Evolutionary conservation across 2,113 vertebrate genomes (phyloP).

Genomic region (Artemisiospiza belli): DNA sequence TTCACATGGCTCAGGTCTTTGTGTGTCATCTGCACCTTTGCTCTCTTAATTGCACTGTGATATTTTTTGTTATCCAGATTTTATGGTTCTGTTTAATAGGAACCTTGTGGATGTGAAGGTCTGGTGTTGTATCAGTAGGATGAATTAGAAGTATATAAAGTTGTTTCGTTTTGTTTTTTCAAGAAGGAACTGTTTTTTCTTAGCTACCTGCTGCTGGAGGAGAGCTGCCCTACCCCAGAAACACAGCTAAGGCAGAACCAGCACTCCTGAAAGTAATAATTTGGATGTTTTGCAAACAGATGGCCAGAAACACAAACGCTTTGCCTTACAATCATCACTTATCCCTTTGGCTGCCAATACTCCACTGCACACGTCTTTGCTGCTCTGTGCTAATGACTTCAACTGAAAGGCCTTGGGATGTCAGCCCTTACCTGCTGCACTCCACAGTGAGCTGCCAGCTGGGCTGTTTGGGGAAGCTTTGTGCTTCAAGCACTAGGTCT

Average conservation of each 20-base stretch:
- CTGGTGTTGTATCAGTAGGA: not conserved
- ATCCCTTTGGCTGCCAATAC: conserved; percentile 47
- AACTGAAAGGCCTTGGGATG: conserved; percentile 29
- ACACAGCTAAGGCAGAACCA: not conserved
- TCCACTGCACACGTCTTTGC: not conserved
- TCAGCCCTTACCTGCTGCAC: conserved; percentile 37
- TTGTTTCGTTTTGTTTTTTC: not conserved
- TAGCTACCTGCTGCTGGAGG: not conserved
- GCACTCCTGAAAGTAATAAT: conserved; percentile 34
- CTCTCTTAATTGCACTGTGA: not conserved
- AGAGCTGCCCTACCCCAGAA: not conserved
- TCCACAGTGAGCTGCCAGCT: not conserved
- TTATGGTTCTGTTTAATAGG: not conserved
- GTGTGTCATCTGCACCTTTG: not conserved
- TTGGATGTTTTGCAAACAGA: conserved; percentile 63
- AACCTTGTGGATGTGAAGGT: not conserved
- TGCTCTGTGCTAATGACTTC: conserved; percentile 14
- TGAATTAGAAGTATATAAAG: not conserved
- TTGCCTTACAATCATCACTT: conserved; percentile 41
- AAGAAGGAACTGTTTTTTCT: not conserved
- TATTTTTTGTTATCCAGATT: not conserved
- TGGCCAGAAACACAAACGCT: conserved; percentile 43
- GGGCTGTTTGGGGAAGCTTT: not conserved
- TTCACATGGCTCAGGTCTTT: not conserved
- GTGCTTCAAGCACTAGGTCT: not conserved